Conservation (phyloP, 2,797 vertebrate genomes). For the Neosalanx taihuensis region DNA sequence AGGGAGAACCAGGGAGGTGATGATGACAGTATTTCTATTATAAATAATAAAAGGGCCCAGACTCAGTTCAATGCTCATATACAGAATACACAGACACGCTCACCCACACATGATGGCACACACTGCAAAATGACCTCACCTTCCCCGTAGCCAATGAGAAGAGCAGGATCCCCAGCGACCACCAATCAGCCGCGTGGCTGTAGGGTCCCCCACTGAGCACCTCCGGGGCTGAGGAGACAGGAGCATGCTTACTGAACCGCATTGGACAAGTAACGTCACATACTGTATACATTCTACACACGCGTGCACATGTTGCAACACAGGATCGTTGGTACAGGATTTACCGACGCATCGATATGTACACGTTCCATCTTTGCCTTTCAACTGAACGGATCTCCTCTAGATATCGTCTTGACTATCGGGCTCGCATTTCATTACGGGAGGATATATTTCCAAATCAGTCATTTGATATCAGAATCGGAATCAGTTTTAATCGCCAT, state of each 20-base stretch:
- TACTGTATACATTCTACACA: not conserved
- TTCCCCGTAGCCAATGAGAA: conserved; percentile 87
- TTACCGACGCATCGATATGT: not conserved
- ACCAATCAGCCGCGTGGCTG: conserved; percentile 91
- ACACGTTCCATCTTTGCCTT: not conserved
- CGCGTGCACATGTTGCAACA: not conserved
- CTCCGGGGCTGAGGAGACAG: conserved; percentile 82
- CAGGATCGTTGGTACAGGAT: not conserved
- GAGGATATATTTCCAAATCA: not conserved
- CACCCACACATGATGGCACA: conserved; percentile 4
- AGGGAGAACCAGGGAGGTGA: too few species aligned
- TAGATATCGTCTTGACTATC: too few species aligned
- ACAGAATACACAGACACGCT: not conserved
- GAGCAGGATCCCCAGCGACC: conserved; percentile 91
- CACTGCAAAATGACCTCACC: conserved; percentile 69
- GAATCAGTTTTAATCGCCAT: too few species aligned
- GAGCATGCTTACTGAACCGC: not conserved
- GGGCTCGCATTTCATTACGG: not conserved
- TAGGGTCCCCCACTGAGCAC: conserved; percentile 93
- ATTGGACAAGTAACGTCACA: not conserved
- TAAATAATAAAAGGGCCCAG: not conserved
- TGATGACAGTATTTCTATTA: not conserved
- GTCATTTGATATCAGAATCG: not conserved
- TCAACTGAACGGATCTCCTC: not conserved
- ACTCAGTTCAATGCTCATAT: not conserved